Evolutionary conservation across 2,888 invertebrate species (phyloP).

Genomic region (Stenoptilia bipunctidactyla): DNA sequence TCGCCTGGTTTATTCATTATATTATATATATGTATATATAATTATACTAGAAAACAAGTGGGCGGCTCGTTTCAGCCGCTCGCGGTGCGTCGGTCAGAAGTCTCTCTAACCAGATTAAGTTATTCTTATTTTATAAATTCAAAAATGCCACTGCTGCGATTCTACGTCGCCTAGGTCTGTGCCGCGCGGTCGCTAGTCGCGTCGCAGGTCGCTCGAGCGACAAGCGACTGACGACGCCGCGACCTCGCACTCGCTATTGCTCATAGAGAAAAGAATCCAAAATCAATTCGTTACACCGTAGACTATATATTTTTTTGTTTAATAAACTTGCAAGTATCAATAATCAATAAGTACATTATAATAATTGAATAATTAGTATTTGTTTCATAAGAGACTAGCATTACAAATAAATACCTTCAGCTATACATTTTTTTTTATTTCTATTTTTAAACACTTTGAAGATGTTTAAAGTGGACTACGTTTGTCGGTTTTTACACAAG

Average conservation of each 20-base stretch:
- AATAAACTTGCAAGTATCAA: slow-evolving; percentile 69
- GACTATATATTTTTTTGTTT: slow-evolving; percentile 58
- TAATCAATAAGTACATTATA: slow-evolving; percentile 71
- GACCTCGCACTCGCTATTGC: slow-evolving; percentile 42
- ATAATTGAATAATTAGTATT: slow-evolving; percentile 72
- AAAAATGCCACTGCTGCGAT: slow-evolving; percentile 65
- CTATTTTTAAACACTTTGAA: slow-evolving; percentile 65
- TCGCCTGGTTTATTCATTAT: slow-evolving; percentile 41
- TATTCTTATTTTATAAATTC: slow-evolving; percentile 62
- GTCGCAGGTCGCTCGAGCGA: background rate
- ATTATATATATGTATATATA: slow-evolving; percentile 11
- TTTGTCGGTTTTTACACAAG: slow-evolving; percentile 47
- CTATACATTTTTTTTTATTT: slow-evolving; percentile 64
- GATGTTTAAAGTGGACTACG: slow-evolving; percentile 66
- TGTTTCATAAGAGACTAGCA: slow-evolving; percentile 71
- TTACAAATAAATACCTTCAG: slow-evolving; percentile 71
- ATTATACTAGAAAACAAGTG: slow-evolving; percentile 50
- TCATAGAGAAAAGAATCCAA: slow-evolving; percentile 61
- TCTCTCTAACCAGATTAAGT: slow-evolving; percentile 56
- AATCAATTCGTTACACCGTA: slow-evolving; percentile 68
- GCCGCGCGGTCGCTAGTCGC: slow-evolving; percentile 19
- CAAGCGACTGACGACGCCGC: slow-evolving; percentile 17
- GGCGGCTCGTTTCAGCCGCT: slow-evolving; percentile 45
- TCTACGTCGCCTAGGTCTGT: slow-evolving; percentile 54
- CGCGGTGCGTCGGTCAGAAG: slow-evolving; percentile 37